A percentile compares a stretch with the other conserved stretches of the same genome.
Conservation (phyloP, 1,140 invertebrate genomes). For the Dreissena rostriformis region DNA sequence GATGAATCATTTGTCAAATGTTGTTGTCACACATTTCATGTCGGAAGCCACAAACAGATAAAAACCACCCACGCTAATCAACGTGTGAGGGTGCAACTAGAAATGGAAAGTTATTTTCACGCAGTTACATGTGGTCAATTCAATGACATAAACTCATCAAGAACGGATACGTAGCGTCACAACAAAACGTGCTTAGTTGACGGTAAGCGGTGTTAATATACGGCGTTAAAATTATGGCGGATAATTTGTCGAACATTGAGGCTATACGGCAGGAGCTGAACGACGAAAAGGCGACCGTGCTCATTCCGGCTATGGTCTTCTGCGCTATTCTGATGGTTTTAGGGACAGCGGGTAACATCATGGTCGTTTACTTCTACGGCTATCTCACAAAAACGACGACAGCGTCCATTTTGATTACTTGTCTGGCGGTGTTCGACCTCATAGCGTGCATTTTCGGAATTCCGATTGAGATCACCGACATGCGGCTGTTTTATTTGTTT, state of each 20-base stretch:
- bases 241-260: not conserved
- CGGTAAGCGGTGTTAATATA: too few relatives aligned
- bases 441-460: conserved; percentile 69
- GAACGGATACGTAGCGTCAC: too few relatives aligned
- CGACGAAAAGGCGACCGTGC: conserved; percentile 57
- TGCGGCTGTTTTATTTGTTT: conserved; percentile 64
- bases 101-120: too few relatives aligned
- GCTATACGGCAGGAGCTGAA: conserved; percentile 55
- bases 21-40: too few relatives aligned
- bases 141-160: too few relatives aligned
- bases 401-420: conserved; percentile 63
- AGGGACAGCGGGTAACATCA: conserved; percentile 65
- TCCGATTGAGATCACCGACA: conserved; percentile 66
- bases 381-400: conserved; percentile 62
- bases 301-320: conserved; percentile 62
- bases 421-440: conserved; percentile 65
- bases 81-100: too few relatives aligned
- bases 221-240: conserved; percentile 5
- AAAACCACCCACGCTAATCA: too few relatives aligned
- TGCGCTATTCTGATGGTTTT: conserved; percentile 63
- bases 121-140: too few relatives aligned
- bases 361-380: conserved; percentile 69
- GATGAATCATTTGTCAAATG: too few relatives aligned
- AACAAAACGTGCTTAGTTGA: too few relatives aligned
- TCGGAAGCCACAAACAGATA: too few relatives aligned